Percentiles rank a stretch among this genome's conserved stretches.
Conservation (phyloP, 2,113 vertebrate genomes). For the Chauna torquata region DNA sequence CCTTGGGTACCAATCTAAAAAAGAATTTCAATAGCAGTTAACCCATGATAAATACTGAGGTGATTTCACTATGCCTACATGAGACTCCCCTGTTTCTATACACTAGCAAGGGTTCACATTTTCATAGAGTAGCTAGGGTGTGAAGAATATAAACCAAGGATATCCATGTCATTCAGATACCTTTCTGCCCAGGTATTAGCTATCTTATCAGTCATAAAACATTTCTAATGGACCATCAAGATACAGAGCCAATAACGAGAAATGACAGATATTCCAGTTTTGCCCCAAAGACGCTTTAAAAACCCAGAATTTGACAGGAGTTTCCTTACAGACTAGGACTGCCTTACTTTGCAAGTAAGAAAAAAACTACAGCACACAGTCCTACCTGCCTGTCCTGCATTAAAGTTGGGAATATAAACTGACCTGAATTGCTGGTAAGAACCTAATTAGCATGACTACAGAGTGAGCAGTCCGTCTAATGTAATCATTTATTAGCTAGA, state of each 20-base stretch:
- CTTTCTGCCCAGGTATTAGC: neutral
- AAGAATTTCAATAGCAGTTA: neutral
- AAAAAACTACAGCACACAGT: neutral
- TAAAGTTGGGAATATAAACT: neutral
- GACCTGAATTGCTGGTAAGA: slow-evolving; percentile 44
- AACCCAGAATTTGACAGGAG: neutral
- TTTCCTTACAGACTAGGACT: neutral
- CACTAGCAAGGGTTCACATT: neutral
- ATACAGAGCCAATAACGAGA: neutral
- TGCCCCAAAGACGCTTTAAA: neutral
- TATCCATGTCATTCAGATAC: neutral
- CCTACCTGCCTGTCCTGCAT: neutral
- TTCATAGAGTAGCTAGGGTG: slow-evolving; percentile 11
- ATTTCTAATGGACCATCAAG: neutral
- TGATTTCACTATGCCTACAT: neutral
- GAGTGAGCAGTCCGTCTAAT: slow-evolving; percentile 26
- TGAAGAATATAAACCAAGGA: slow-evolving; percentile 19
- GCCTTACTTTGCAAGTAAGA: neutral
- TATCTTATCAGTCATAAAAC: neutral
- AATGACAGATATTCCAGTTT: neutral
- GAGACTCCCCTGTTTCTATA: neutral
- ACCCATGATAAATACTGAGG: neutral
- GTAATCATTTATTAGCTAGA: slow-evolving; percentile 57
- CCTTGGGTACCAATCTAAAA: neutral
- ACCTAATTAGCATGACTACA: slow-evolving; percentile 46